Evolutionary conservation across 2,888 invertebrate species (phyloP).

Genomic region (Leucophora obtusa): DNA sequence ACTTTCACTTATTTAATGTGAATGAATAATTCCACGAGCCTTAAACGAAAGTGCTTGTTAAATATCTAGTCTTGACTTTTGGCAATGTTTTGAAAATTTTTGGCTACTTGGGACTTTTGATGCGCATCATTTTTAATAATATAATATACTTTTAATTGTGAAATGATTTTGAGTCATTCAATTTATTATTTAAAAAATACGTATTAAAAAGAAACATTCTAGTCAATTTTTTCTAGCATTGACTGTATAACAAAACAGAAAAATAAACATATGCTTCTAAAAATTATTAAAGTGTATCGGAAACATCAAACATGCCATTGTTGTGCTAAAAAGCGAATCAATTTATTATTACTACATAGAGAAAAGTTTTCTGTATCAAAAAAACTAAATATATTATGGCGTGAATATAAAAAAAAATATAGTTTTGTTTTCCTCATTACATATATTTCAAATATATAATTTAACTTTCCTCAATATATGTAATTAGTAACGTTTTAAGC

Average conservation of each 20-base stretch:
- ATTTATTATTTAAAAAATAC: too few species aligned
- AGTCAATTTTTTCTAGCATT: neutral
- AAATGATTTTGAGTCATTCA: too few species aligned
- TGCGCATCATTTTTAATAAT: too few species aligned
- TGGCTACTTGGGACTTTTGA: too few species aligned
- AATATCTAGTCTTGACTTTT: too few species aligned
- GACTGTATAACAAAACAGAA: conserved; percentile 41
- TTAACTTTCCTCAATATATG: neutral
- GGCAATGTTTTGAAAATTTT: too few species aligned
- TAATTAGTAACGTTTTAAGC: neutral
- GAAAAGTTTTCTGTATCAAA: conserved; percentile 10
- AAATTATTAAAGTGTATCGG: conserved; percentile 63
- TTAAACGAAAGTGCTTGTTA: too few species aligned
- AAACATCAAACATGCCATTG: conserved; percentile 63
- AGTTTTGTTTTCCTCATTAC: neutral
- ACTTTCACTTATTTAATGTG: too few species aligned
- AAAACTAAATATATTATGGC: conserved; percentile 10
- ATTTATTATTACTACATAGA: conserved; percentile 42
- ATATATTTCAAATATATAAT: neutral
- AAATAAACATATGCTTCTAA: conserved; percentile 35
- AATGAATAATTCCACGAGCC: too few species aligned
- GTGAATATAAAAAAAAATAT: neutral
- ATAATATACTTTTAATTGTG: too few species aligned
- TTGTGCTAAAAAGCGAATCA: conserved; percentile 54
- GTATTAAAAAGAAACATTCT: too few species aligned